Conservation (phyloP, 2,113 vertebrate species). For the Percopsis transmontana region DNA sequence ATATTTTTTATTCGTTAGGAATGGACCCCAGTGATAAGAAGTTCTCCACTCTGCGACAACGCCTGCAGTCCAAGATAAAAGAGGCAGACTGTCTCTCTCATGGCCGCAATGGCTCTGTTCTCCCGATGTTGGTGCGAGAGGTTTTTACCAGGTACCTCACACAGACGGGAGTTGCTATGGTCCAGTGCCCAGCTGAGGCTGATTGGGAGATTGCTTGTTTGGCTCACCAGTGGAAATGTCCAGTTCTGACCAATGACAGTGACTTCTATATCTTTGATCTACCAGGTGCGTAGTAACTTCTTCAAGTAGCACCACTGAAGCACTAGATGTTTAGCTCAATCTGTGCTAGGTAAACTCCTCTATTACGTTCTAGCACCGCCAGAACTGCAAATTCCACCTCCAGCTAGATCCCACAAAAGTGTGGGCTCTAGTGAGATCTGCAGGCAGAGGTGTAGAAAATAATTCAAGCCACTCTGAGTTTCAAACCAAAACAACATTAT, state of each 20-base stretch:
- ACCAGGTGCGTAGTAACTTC: slow-evolving; percentile 66
- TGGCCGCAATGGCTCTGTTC: slow-evolving; percentile 76
- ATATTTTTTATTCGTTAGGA: slow-evolving; percentile 60
- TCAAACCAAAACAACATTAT: too few species aligned
- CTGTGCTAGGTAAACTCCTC: neutral
- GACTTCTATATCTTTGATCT: slow-evolving; percentile 95
- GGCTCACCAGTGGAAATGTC: slow-evolving; percentile 89
- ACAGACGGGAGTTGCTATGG: slow-evolving; percentile 79
- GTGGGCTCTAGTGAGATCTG: too few species aligned
- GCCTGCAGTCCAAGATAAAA: slow-evolving; percentile 83
- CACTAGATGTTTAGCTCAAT: neutral
- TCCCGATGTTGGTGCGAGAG: slow-evolving; percentile 82
- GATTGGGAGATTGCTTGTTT: slow-evolving; percentile 90
- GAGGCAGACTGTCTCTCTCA: slow-evolving; percentile 78
- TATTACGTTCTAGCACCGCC: too few species aligned
- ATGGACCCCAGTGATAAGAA: slow-evolving; percentile 88
- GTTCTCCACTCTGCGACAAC: slow-evolving; percentile 80
- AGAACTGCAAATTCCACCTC: too few species aligned
- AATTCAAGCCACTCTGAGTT: too few species aligned
- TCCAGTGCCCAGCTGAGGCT: slow-evolving; percentile 90
- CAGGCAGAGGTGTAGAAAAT: too few species aligned
- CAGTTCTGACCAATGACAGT: slow-evolving; percentile 90
- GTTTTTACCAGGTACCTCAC: slow-evolving; percentile 86
- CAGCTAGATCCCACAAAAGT: too few species aligned
- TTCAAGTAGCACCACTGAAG: neutral